These are phyloP conservation scores for Elymnias hypermnestra DNA, from an alignment of 1,140 invertebrate species.

Conservation along the genomic window DNA sequence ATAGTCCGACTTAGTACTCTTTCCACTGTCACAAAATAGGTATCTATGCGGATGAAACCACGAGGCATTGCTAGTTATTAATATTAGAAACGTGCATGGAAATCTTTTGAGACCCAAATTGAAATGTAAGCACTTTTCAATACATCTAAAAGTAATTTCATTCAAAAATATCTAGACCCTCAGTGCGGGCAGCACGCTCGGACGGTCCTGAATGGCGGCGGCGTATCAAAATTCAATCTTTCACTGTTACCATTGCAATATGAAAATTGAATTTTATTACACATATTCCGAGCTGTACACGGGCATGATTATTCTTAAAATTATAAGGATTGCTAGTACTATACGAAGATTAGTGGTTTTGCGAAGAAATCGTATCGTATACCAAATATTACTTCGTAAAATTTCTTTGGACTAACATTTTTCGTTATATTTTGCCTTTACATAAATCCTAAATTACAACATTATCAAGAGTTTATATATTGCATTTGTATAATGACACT, in stretches of 20 bases:
- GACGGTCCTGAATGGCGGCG: constrained; percentile 33
- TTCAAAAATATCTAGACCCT: constrained; percentile 14
- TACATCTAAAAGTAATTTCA: constrained; percentile 13
- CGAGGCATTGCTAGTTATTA: too few relatives aligned
- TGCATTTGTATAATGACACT: too few relatives aligned
- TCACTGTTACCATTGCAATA: constrained; percentile 41
- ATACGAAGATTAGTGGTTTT: constrained; percentile 1
- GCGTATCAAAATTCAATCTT: constrained; percentile 55
- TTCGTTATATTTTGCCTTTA: too few relatives aligned
- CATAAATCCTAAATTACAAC: too few relatives aligned
- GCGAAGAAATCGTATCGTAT: too few relatives aligned
- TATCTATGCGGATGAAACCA: too few relatives aligned
- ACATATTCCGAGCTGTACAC: background rate
- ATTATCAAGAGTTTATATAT: too few relatives aligned
- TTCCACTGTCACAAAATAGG: too few relatives aligned
- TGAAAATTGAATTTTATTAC: constrained; percentile 44
- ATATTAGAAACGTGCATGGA: background rate
- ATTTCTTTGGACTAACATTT: background rate
- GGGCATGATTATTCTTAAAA: background rate
- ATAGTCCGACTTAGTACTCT: too few relatives aligned
- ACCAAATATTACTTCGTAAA: too few relatives aligned
- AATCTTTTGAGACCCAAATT: background rate
- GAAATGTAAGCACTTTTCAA: constrained; percentile 3
- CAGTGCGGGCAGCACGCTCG: constrained; percentile 28
- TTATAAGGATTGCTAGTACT: background rate